Evolutionary conservation across 1,140 invertebrate species (phyloP).

Genomic region (Drosophila simulans): DNA sequence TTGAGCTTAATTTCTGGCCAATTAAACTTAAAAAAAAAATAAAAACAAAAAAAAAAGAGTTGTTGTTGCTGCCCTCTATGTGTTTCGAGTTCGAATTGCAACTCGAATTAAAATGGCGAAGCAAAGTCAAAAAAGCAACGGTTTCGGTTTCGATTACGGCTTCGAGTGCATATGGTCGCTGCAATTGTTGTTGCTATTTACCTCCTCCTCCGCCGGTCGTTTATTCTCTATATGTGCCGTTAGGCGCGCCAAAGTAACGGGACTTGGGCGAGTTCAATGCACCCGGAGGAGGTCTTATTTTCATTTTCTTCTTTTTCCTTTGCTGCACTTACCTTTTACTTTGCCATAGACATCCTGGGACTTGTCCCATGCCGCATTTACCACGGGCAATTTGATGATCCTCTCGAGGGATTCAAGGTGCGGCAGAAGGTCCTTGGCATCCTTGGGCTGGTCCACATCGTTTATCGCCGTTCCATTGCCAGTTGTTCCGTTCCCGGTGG

Average conservation of each 20-base stretch:
- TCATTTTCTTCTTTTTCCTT: slow-evolving; percentile 3
- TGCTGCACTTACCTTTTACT: slow-evolving; percentile 85
- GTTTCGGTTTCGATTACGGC: slow-evolving; percentile 41
- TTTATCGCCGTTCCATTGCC: slow-evolving; percentile 28
- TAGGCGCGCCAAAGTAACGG: slow-evolving; percentile 40
- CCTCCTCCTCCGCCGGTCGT: slow-evolving; percentile 10
- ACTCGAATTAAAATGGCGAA: slow-evolving; percentile 44
- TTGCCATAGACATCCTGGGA: slow-evolving; percentile 86
- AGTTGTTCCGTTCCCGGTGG: slow-evolving; percentile 50
- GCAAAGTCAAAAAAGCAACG: slow-evolving; percentile 32
- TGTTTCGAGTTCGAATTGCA: slow-evolving; percentile 28
- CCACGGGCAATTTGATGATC: slow-evolving; percentile 86
- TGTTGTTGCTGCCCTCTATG: slow-evolving; percentile 5
- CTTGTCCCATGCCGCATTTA: slow-evolving; percentile 86
- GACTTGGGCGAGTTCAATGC: slow-evolving; percentile 65
- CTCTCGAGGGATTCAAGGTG: slow-evolving; percentile 86
- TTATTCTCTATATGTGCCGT: slow-evolving; percentile 25
- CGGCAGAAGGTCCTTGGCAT: slow-evolving; percentile 84
- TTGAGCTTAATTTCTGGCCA: slow-evolving; percentile 61
- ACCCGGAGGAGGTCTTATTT: slow-evolving; percentile 9
- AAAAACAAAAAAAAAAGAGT: neutral
- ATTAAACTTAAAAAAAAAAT: slow-evolving; percentile 18
- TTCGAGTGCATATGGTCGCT: slow-evolving; percentile 37
- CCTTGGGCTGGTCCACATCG: slow-evolving; percentile 62
- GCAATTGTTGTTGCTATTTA: slow-evolving; percentile 17